Base-by-base conservation (phyloP, 2,888 invertebrate species). In the Chironomus tentans region DNA sequence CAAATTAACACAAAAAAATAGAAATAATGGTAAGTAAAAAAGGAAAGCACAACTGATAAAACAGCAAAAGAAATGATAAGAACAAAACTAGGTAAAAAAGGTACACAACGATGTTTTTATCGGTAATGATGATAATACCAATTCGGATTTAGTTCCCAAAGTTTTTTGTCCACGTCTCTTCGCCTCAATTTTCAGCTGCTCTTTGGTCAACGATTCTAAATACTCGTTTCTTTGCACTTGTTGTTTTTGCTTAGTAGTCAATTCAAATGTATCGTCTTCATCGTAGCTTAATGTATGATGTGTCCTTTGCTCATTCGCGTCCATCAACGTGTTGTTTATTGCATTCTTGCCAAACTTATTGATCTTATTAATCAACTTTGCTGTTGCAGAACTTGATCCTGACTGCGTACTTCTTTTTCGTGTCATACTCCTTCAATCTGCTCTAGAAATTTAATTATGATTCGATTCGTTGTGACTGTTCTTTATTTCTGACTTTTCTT, bases 61-160 rank as follows among this genome's bases (percentile, higher is more conserved):
- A 56, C 50, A 7, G 56, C 56, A 68, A 68, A 68, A 77, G 68
- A 69, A 68, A 28, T 72, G 69, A 75, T 28, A 76, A 69, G 61
- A 56, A 77, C 21, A 77, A 24, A 21, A 21, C 21, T 18, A 65
- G 22, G 18, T 65, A 21, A 21, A 12, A 21, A 13, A 65, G 7
- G 65, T 13, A 38, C 10, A 24, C 65, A 65, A 22, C 65, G 22
- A 24, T 13, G 62, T 65, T 38, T 28, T 38, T 38, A 38, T 38
- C 38, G 38, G 38, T 56, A 56, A 18, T 56, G 73, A 21, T 38
- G 22, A 69, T 18, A 73, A 84, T 90, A 90, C 90, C 90, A 90
- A 86, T 86, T 90, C 90, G 79, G 85, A 87, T 85, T 90, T 90
- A 86, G 88, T 90, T 82, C 90, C 90, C 78, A 88, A 86, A 69